Base-by-base conservation (phyloP, 2,888 invertebrate species). In the Zygothrica quintamaculata region DNA sequence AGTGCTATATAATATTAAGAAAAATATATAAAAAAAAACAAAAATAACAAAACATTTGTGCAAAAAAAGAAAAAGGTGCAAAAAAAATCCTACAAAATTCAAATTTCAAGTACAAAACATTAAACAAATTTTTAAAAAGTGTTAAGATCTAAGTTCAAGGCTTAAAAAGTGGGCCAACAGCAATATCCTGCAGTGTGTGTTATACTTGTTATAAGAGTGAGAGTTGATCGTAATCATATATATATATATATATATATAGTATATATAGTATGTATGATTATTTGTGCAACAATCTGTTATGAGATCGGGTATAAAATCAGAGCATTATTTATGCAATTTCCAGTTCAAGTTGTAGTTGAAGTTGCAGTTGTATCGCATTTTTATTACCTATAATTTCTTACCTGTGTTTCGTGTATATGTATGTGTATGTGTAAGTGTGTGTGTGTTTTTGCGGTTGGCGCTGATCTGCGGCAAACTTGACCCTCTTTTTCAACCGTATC, bases 391-490 rank as follows among this genome's bases (percentile, higher is more conserved):
- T 61, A 52, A 74, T 74, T 61, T n/a, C n/a, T 56, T 31, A 34
- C 57, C 52, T 65, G 31, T 46, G 26, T 55, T 22, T 13, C 15
- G 18, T 22, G 39, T n/a, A n/a, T n/a, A n/a, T n/a, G n/a, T n/a
- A n/a, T n/a, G n/a, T n/a, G n/a, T n/a, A n/a, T n/a, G n/a, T n/a
- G n/a, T n/a, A n/a, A n/a, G n/a, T 47, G 40, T 22, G 7, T 33
- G 36, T 55, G 12, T 11, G 37, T 50, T 39, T 59, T 59, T 75
- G 65, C 65, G 57, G 57, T 51, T 62, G 70, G 26, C 40, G 48
- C 47, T 33, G 56, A 74, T 53, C 75, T 85, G 76, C 62, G 62
- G 53, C 80, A 87, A 81, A 84, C 80, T 81, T 81, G 80, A 81
- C 80, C 80, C 64, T 80, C 65, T 80, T 80, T 86, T 75, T 48